Base-by-base conservation (phyloP, 2,113 vertebrate species). In the Kryptolebias marmoratus region DNA sequence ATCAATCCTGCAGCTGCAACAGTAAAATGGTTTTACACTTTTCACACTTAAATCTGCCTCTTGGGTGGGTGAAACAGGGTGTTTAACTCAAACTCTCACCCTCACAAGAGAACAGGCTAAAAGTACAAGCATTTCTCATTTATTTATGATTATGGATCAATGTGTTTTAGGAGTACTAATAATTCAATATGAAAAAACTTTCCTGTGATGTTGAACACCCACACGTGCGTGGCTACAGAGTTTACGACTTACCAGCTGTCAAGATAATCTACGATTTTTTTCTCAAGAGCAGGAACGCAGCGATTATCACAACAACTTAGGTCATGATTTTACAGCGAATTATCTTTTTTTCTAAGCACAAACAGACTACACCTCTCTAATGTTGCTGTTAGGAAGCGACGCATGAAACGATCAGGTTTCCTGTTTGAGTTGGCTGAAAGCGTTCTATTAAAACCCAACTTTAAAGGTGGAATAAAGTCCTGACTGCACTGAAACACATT, bases 81-180 rank as follows among this genome's bases (percentile, higher is more conserved):
- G 31, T 60, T 73, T 78, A 81, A 83, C 72, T 80, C 61, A 82
- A 77, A 75, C 62, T 82, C 62, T 63, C n/a, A 1, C 2, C 8
- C 42, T 71, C 80, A 77, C 73, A 11, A 16, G 72, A 64, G 76
- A 87, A 67, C 36, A 0, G 70, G 47, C 42, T 44, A 2, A 48
- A 79, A 85, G 74, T 45, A 36, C 55, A 72, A 73, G 68, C 62
- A 56, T 50, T 52, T 70, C 68, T 89, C 65, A 79, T 89, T 90
- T 87, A 91, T 91, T 91, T 59, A 92, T 88, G 74, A 77, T 78
- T 83, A 84, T 70, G 68, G 73, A 88, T 85, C 73, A 48, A 52
- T 64, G 73, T 84, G 88, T 91, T 91, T 22, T 87, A 89, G 68
- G 61, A 14, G 18, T 64, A 85, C 89, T 68, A 89, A 89, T 84